Evolutionary conservation across 1,140 invertebrate genomes (phyloP).

Genomic region (Chironomus striatipennis): DNA sequence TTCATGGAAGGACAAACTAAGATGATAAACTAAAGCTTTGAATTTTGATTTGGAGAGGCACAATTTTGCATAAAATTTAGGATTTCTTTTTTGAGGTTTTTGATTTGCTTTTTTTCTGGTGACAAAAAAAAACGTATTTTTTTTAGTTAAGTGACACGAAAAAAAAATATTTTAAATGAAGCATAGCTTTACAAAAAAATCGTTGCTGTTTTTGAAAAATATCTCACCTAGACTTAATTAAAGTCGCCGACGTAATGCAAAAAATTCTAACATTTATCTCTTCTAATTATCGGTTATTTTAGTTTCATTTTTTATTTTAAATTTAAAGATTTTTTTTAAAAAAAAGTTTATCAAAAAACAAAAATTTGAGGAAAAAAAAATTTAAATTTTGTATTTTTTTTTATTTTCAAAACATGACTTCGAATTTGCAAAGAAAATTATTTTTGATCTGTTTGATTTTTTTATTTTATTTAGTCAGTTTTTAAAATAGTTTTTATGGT

Average conservation of each 20-base stretch:
- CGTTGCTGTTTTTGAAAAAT: neutral
- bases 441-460: conserved; percentile 6
- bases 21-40: too few species aligned
- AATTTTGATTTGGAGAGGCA: too few species aligned
- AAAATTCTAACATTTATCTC: neutral
- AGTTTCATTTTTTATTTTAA: conserved; percentile 17
- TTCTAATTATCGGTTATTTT: neutral
- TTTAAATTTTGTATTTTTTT: neutral
- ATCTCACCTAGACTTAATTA: conserved; percentile 17
- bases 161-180: neutral
- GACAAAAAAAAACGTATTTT: neutral
- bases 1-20: neutral
- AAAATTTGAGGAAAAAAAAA: conserved; percentile 3
- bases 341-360: neutral
- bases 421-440: neutral
- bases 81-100: too few species aligned
- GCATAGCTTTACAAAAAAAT: neutral
- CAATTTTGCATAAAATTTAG: too few species aligned
- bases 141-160: conserved; percentile 1
- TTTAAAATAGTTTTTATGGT: conserved; percentile 37
- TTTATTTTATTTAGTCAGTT: neutral
- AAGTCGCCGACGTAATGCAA: neutral
- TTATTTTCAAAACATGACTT: neutral
- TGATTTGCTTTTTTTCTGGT: too few species aligned
- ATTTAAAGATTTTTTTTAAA: neutral